A percentile compares a stretch with the other conserved stretches of the same genome.
Conservation (phyloP, 2,113 vertebrate species). For the Smithornis capensis region DNA sequence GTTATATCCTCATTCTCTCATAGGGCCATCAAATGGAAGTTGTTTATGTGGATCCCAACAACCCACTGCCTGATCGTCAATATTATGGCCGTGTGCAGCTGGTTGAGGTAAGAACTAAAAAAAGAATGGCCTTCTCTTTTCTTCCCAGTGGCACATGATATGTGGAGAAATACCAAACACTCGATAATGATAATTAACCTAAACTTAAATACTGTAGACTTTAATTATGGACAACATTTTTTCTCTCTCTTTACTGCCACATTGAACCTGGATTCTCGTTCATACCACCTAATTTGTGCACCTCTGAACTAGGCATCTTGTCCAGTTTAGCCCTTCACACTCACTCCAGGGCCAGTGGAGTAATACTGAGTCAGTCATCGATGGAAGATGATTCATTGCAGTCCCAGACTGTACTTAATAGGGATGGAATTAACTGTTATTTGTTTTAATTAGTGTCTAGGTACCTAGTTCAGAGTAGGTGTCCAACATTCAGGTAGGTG, state of each 20-base stretch:
- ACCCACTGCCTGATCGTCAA: constrained; percentile 82
- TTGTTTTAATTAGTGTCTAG: background rate
- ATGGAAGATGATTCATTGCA: background rate
- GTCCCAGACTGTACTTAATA: background rate
- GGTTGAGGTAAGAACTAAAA: constrained; percentile 81
- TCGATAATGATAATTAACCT: background rate
- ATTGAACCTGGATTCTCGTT: background rate
- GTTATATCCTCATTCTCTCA: background rate
- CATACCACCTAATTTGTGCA: background rate
- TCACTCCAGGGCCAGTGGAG: background rate
- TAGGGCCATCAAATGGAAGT: constrained; percentile 83
- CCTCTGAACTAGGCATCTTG: background rate
- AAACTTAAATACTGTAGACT: background rate
- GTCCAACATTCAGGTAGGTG: background rate
- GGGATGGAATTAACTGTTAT: background rate
- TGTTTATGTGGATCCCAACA: constrained; percentile 74
- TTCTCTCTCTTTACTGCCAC: background rate
- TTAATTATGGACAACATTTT: background rate
- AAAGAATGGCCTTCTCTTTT: background rate
- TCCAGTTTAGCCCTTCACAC: background rate
- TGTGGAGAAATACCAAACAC: background rate
- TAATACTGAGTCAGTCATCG: background rate
- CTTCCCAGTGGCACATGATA: background rate
- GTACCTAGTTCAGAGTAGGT: background rate
- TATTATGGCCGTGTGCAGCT: constrained; percentile 84